Evolutionary conservation across 2,888 invertebrate species (phyloP).

Genomic region (Plutella xylostella): DNA sequence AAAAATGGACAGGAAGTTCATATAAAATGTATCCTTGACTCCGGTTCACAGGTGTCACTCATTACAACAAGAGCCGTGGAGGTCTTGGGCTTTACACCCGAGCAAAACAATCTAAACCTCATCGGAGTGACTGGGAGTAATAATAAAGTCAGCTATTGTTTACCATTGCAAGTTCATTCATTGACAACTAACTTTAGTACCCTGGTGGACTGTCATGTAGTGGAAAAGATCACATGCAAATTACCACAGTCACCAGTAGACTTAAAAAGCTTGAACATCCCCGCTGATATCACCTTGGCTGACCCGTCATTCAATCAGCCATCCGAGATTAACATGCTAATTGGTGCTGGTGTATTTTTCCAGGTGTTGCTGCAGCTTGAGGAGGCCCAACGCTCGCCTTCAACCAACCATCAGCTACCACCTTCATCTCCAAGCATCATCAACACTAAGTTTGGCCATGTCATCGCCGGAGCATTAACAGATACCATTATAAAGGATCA

Average conservation of each 20-base stretch:
- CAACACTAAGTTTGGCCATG: background rate
- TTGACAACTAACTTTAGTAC: background rate
- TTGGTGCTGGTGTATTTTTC: background rate
- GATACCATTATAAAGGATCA: background rate
- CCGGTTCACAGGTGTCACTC: background rate
- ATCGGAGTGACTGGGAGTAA: background rate
- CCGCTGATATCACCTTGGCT: background rate
- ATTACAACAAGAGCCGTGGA: background rate
- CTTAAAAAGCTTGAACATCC: background rate
- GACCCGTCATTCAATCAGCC: background rate
- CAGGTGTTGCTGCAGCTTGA: background rate
- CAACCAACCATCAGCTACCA: background rate
- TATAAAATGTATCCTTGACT: slow-evolving; percentile 1
- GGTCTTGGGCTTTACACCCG: background rate
- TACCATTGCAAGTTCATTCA: slow-evolving; percentile 1
- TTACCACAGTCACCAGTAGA: slow-evolving; percentile 1
- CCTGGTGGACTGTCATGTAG: background rate
- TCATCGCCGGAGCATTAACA: background rate
- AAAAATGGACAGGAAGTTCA: background rate
- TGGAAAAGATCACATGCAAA: background rate
- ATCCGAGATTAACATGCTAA: background rate
- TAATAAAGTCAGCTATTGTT: background rate
- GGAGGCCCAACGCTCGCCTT: background rate
- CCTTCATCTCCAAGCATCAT: background rate
- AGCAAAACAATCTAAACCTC: background rate